Conservation (phyloP, 2,113 vertebrate species). For the Tretioscincus oriximinensis region DNA sequence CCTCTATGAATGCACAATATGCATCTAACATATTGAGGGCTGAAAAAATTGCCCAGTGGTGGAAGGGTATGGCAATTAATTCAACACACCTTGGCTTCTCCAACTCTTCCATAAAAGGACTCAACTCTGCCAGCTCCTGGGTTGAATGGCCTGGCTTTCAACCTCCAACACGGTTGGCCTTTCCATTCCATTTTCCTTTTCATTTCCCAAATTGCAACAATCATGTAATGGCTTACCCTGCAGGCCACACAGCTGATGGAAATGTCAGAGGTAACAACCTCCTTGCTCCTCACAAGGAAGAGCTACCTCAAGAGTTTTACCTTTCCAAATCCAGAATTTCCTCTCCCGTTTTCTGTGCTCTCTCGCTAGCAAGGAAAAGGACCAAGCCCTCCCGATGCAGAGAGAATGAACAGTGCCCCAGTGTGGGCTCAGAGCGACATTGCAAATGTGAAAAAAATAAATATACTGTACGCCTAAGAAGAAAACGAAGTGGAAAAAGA, state of each 20-base stretch:
- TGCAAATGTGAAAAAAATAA: conserved; percentile 12
- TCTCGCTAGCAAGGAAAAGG: neutral
- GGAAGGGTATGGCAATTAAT: neutral
- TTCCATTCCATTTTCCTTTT: neutral
- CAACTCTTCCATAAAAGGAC: too few species aligned
- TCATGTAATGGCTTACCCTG: neutral
- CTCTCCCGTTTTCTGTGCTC: neutral
- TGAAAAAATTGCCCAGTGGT: too few species aligned
- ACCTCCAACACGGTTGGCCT: neutral
- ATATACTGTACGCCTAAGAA: neutral
- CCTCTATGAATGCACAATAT: neutral
- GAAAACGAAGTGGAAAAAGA: neutral
- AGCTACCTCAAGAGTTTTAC: neutral
- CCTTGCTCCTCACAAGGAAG: neutral
- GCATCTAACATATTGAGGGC: neutral
- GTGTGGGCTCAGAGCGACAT: conserved; percentile 49
- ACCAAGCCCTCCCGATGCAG: neutral
- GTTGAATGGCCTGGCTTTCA: neutral
- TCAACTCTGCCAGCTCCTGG: too few species aligned
- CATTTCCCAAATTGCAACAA: conserved; percentile 1
- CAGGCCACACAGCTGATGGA: neutral
- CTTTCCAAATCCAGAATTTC: conserved; percentile 17
- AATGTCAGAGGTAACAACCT: neutral
- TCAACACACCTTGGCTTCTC: neutral
- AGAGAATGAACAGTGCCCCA: conserved; percentile 55